These are phyloP conservation scores for Porites lobata DNA, from an alignment of 92 coral and sea anemone species.

Conservation along the genomic window DNA sequence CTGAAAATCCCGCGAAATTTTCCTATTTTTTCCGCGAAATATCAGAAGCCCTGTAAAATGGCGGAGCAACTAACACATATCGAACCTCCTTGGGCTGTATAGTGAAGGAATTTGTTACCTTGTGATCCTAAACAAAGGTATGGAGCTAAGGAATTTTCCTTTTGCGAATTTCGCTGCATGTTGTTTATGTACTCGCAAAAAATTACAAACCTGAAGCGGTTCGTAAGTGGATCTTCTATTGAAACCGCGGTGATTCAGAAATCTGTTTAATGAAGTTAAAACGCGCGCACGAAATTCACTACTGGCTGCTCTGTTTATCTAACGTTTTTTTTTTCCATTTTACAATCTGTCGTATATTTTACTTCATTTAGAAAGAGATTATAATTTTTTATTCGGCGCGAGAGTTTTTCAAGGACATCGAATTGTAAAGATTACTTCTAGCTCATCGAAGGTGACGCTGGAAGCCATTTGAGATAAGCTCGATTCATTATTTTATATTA, in stretches of 20 bases:
- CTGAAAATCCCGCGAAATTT: too few species aligned
- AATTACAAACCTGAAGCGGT: not conserved
- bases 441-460: too few species aligned
- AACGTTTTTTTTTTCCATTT: not conserved
- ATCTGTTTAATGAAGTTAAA: not conserved
- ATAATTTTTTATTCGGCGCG: not conserved
- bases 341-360: not conserved
- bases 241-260: not conserved
- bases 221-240: not conserved
- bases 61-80: constrained; percentile 25
- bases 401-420: not conserved
- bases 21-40: too few species aligned
- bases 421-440: not conserved
- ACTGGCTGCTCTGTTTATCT: not conserved
- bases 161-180: not conserved
- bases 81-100: not conserved
- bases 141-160: not conserved
- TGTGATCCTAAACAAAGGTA: constrained; percentile 19
- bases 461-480: not conserved
- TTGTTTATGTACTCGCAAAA: not conserved
- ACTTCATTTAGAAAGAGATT: not conserved
- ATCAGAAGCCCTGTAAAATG: constrained; percentile 39
- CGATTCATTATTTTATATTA: not conserved
- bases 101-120: constrained; percentile 13
- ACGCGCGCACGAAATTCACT: constrained; percentile 16